A percentile compares a stretch with the other conserved stretches of the same genome.
phyloP scores from a whole-genome alignment of 2,888 invertebrate species.

The Ochropleura plecta region DNA sequence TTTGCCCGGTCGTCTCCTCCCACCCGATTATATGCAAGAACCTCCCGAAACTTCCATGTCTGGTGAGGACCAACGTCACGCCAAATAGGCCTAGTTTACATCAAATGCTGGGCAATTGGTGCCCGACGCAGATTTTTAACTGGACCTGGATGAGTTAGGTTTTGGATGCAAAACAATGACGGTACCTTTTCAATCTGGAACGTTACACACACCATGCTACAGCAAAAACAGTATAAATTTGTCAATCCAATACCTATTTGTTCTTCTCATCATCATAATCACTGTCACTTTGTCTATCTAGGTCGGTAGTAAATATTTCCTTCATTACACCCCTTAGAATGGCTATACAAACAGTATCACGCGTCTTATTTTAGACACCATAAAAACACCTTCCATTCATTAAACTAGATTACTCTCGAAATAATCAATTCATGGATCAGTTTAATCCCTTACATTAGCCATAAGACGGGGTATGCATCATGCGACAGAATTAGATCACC shows the following conservation, averaged over 20 bases:
- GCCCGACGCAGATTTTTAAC: too few relatives aligned
- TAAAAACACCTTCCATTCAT: slow-evolving; percentile 11
- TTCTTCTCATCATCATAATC: neutral
- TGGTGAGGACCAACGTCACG: too few relatives aligned
- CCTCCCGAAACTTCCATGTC: too few relatives aligned
- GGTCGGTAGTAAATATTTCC: neutral
- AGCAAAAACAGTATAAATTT: neutral
- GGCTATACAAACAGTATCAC: neutral
- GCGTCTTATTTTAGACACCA: neutral
- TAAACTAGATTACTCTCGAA: slow-evolving; percentile 34
- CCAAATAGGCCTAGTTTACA: too few relatives aligned
- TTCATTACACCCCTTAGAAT: neutral
- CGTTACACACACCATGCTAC: too few relatives aligned
- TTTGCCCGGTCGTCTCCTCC: too few relatives aligned
- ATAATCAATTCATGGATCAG: slow-evolving; percentile 58
- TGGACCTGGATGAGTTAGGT: too few relatives aligned
- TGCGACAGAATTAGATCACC: slow-evolving; percentile 83
- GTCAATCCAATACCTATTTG: neutral
- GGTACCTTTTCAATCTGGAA: too few relatives aligned
- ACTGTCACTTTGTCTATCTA: neutral
- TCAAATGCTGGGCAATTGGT: too few relatives aligned
- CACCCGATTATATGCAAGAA: too few relatives aligned
- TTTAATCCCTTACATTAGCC: slow-evolving; percentile 56
- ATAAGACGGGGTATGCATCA: slow-evolving; percentile 78
- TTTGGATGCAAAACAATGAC: too few relatives aligned